phyloP scores from a whole-genome alignment of 2,888 invertebrate genomes.

The Buathra laborator region DNA sequence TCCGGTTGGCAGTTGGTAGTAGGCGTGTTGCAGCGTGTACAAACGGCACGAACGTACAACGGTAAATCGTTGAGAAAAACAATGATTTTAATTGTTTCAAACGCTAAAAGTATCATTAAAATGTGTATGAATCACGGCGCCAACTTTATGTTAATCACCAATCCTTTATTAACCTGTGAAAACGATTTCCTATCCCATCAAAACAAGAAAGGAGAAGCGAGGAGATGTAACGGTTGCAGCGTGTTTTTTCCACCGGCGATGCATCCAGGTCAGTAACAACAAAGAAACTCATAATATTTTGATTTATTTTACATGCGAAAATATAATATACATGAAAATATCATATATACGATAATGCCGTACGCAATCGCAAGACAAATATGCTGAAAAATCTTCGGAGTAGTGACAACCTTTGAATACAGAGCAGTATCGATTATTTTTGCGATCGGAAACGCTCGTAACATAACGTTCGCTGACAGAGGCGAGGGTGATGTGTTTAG shows the following conservation, averaged over 20 bases:
- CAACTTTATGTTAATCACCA: no score
- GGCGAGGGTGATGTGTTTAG: conserved; percentile 72
- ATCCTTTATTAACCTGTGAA: no score
- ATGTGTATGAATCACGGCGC: no score
- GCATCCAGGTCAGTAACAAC: neutral
- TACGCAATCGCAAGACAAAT: conserved; percentile 56
- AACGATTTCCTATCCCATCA: no score
- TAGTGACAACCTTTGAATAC: conserved; percentile 70
- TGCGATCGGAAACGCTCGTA: conserved; percentile 71
- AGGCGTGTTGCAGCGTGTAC: no score
- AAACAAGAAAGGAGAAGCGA: no score
- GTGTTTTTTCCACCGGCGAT: neutral
- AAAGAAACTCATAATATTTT: neutral
- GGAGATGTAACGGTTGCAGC: neutral
- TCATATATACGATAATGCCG: conserved; percentile 57
- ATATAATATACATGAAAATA: conserved; percentile 31
- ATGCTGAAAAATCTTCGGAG: conserved; percentile 22
- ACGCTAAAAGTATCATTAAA: no score
- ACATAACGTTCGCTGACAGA: conserved; percentile 63
- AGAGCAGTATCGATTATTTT: conserved; percentile 73
- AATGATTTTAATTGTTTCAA: no score
- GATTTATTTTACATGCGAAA: neutral
- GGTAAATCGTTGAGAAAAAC: no score
- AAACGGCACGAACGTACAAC: neutral
- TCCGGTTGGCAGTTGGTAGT: no score